Base-by-base conservation (phyloP, 1,140 invertebrate species). In the Lanistes nyassanus region DNA sequence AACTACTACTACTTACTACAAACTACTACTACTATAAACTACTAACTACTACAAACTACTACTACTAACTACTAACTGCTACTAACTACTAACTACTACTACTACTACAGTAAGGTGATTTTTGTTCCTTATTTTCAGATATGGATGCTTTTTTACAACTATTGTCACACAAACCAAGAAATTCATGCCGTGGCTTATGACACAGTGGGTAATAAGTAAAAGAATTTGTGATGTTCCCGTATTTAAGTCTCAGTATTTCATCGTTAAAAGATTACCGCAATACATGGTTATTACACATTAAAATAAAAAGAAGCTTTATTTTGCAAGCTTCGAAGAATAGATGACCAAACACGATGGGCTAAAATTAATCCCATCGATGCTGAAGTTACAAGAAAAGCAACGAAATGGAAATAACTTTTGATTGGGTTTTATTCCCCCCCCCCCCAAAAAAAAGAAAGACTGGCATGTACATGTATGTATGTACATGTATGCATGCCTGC, bases 161-260 rank as follows among this genome's bases (percentile, higher is more conserved):
- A 56, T 72, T 7, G 42, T 72, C 23, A 72, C 70, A 13, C 70
- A 72, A 37, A 29, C 31, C 31, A n/a, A 60, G 36, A 72, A 72
- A 55, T 72, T 72, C 21, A 72, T 72, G 70, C 70, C 70, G 3
- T 72, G 70, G 70, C 55, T 72, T 21, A 60, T 72, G 70, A 72
- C 51, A 42, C 34, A 58, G 70, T 72, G 60, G 42, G 70, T 72
- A 42, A 62, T 0, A 31, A 62, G 26, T n/a, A 4, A 13, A 31
- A 62, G 26, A 31, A 62, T 16, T 60, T 60, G 9, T 23, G 9
- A 6, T 23, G 23, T 26, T 9, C 6, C 58, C n/a, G 7, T 9
- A 9, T 60, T 60, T 6, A 6, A 60, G 7, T 31, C 5, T 60
- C 31, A 23, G 31, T 60, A 6, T n/a, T 6, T 6, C 31, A 9